Conservation (phyloP, 2,113 vertebrate genomes). For the Nothoprocta perdicaria region DNA sequence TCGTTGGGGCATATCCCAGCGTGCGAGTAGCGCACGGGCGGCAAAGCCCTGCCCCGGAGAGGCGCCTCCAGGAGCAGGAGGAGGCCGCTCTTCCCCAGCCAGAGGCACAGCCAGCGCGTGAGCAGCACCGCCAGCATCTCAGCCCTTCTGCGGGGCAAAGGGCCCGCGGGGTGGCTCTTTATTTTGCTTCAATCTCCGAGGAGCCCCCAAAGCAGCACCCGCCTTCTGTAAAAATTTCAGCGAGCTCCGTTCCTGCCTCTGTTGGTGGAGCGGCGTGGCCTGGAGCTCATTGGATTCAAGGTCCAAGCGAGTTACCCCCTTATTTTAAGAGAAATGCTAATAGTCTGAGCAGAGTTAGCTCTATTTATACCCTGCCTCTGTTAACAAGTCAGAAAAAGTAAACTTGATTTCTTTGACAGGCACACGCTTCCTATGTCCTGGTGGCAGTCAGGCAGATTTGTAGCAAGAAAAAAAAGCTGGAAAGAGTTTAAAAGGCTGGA, state of each 20-base stretch:
- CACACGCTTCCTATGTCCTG: slow-evolving; percentile 83
- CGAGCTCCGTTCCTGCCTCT: slow-evolving; percentile 52
- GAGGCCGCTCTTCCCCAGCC: slow-evolving; percentile 77
- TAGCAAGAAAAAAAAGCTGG: slow-evolving; percentile 84
- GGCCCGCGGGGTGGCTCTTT: not conserved
- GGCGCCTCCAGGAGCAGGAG: slow-evolving; percentile 76
- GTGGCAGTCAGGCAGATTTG: slow-evolving; percentile 86
- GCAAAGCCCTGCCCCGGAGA: slow-evolving; percentile 77
- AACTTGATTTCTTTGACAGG: slow-evolving; percentile 83
- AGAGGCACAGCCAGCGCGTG: slow-evolving; percentile 81
- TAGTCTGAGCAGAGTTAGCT: slow-evolving; percentile 76
- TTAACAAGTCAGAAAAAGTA: slow-evolving; percentile 81
- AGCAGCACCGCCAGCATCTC: slow-evolving; percentile 85
- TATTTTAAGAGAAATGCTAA: slow-evolving; percentile 76
- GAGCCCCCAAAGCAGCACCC: slow-evolving; percentile 62
- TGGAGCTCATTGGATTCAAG: slow-evolving; percentile 73
- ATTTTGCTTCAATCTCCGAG: slow-evolving; percentile 2
- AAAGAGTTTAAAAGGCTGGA: slow-evolving; percentile 88
- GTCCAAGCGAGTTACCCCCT: slow-evolving; percentile 74
- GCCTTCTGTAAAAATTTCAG: slow-evolving; percentile 51
- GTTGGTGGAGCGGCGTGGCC: slow-evolving; percentile 56
- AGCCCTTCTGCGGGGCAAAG: slow-evolving; percentile 14
- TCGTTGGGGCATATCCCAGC: slow-evolving; percentile 97
- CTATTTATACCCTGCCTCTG: slow-evolving; percentile 84
- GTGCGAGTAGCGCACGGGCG: slow-evolving; percentile 85